Evolutionary conservation across 2,888 invertebrate species (phyloP), one percentile per base, ranked within the genome.

Genomic region (Holacanthella duospinosa): DNA sequence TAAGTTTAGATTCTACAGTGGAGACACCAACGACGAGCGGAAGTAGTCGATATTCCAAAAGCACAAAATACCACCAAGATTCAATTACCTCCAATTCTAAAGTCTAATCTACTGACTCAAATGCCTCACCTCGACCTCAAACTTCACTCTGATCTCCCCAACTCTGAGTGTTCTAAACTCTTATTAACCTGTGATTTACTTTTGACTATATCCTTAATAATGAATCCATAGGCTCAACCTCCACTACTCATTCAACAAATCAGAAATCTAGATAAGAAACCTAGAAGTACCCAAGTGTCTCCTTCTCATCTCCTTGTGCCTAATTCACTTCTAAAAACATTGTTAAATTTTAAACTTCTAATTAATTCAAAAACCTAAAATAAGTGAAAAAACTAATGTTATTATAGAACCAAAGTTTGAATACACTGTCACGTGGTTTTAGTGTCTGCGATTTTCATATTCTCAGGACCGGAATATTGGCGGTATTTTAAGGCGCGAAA

Each of bases 51-150:
- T 61, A 2, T 25, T 59, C 21, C 25, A 48, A 48, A 21, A 43
- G 59, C 27, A n/a, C n/a, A n/a, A 68, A 68, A 55, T 66, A 65
- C 28, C 63, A 68, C 36, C 69, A 69, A 60, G 69, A 69, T 59
- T 69, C 69, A 16, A 64, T 68, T n/a, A 67, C 66, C 21, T 69
- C 69, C 12, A 65, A 65, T 57, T 68, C 59, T 66, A 65, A 53
- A 2, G 56, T 56, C 19, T 56, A 56, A 29, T 24, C 55, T 6
- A 36, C 6, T 36, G 36, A 36, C 9, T 16, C 6, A 36, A 6
- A 6, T 36, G 36, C 16, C 36, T 12, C 36, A 36, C 6, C 36
- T 16, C 36, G 9, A 36, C 16, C 16, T 36, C n/a, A n/a, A n/a
- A n/a, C n/a, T n/a, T n/a, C n/a, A n/a, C n/a, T n/a, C n/a, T n/a